Percentiles rank a stretch among this genome's conserved stretches.
Evolutionary conservation across 1,140 invertebrate genomes (phyloP).

Genomic region (Physella acuta): DNA sequence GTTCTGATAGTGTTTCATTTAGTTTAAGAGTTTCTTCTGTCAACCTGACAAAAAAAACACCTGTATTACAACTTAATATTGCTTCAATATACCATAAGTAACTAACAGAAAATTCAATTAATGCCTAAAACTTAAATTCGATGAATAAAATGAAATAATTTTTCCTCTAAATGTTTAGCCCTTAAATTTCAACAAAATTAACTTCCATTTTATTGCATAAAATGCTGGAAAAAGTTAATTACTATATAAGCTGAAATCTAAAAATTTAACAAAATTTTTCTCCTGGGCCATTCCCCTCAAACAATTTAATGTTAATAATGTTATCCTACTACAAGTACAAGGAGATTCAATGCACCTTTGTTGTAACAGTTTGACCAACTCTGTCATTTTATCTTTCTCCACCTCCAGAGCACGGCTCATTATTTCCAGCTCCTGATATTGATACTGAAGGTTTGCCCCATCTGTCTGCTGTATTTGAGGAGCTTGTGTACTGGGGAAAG

Average conservation of each 20-base stretch:
- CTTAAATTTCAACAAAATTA: background rate
- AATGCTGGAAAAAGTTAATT: no score
- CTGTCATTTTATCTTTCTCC: slow-evolving; percentile 52
- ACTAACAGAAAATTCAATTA: background rate
- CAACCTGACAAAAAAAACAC: slow-evolving; percentile 30
- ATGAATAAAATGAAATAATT: background rate
- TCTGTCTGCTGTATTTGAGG: background rate
- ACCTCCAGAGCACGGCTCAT: slow-evolving; percentile 48
- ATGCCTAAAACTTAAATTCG: background rate
- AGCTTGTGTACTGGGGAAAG: background rate
- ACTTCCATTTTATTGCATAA: background rate
- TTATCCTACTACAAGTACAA: background rate
- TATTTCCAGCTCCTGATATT: slow-evolving; percentile 52
- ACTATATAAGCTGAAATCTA: no score
- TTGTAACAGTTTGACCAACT: slow-evolving; percentile 54
- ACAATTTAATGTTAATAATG: background rate
- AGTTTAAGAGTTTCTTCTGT: slow-evolving; percentile 40
- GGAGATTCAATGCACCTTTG: slow-evolving; percentile 32
- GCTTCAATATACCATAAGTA: background rate
- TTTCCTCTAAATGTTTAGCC: background rate
- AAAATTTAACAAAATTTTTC: no score
- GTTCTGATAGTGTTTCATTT: slow-evolving; percentile 45
- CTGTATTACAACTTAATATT: background rate
- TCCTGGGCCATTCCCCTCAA: no score
- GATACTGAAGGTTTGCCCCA: slow-evolving; percentile 40